Evolutionary conservation across 2,113 vertebrate genomes (phyloP).

Genomic region (Phodopus roborovskii): DNA sequence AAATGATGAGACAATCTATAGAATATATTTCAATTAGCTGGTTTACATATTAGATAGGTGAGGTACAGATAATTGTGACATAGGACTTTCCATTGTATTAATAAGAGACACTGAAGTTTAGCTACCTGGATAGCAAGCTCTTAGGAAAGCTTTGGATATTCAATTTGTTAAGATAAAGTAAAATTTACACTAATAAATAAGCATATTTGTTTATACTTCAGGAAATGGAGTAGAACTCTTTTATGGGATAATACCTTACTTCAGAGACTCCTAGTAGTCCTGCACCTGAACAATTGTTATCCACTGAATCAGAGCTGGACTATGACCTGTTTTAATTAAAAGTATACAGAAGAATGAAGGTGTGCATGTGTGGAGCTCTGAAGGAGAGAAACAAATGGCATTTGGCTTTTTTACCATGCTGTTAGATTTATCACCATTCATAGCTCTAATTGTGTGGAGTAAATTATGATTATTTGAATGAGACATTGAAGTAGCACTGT

Average conservation of each 20-base stretch:
- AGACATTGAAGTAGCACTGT: slow-evolving; percentile 78
- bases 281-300: background rate
- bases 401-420: slow-evolving; percentile 58
- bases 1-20: background rate
- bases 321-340: background rate
- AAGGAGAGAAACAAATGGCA: slow-evolving; percentile 69
- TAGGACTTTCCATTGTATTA: background rate
- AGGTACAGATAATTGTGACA: background rate
- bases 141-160: background rate
- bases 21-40: background rate
- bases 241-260: background rate
- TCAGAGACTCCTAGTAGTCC: background rate
- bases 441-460: slow-evolving; percentile 62
- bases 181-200: background rate
- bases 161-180: background rate
- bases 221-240: background rate
- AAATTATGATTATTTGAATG: slow-evolving; percentile 76
- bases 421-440: slow-evolving; percentile 77
- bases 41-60: background rate
- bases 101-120: background rate
- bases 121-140: background rate
- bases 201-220: background rate
- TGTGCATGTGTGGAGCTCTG: slow-evolving; percentile 59
- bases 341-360: background rate
- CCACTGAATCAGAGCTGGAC: background rate